Conservation (phyloP, 2,888 invertebrate genomes). For the Eledona agricola region DNA sequence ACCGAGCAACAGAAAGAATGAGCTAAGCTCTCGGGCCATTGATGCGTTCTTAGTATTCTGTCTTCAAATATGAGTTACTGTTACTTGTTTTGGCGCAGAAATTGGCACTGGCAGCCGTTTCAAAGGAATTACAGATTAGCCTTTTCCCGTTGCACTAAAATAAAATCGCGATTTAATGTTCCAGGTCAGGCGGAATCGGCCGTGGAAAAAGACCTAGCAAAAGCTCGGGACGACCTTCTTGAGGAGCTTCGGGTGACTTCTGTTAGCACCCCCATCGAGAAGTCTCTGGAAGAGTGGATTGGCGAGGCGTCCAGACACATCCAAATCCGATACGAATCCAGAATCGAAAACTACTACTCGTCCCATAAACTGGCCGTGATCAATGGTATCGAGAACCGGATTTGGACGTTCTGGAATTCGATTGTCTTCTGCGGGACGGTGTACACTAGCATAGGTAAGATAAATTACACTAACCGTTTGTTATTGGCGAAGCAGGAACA, state of each 20-base stretch:
- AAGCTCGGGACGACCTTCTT: conserved; percentile 52
- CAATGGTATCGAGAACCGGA: conserved; percentile 45
- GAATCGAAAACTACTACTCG: conserved; percentile 57
- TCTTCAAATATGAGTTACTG: too few relatives aligned
- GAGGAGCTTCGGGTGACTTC: conserved; percentile 53
- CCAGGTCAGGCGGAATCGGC: conserved; percentile 51
- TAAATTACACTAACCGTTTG: too few relatives aligned
- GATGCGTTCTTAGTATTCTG: too few relatives aligned
- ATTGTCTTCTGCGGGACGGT: conserved; percentile 89
- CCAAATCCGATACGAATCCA: conserved; percentile 46
- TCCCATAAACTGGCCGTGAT: conserved; percentile 66
- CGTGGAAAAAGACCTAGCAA: conserved; percentile 52
- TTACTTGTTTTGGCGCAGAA: too few relatives aligned
- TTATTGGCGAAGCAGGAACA: too few relatives aligned
- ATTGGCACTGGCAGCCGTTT: conserved; percentile 6
- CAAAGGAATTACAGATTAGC: conserved; percentile 6
- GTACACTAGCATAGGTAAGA: conserved; percentile 87
- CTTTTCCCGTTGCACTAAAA: conserved; percentile 44
- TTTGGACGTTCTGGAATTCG: conserved; percentile 87
- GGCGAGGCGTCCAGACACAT: conserved; percentile 57
- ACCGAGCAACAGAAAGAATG: too few relatives aligned
- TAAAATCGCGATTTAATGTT: conserved; percentile 22
- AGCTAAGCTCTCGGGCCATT: too few relatives aligned
- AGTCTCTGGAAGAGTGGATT: conserved; percentile 62
- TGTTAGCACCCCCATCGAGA: conserved; percentile 48